These are phyloP conservation scores for Myotis daubentonii DNA, from an alignment of 2,797 vertebrate genomes.

Conservation along the genomic window DNA sequence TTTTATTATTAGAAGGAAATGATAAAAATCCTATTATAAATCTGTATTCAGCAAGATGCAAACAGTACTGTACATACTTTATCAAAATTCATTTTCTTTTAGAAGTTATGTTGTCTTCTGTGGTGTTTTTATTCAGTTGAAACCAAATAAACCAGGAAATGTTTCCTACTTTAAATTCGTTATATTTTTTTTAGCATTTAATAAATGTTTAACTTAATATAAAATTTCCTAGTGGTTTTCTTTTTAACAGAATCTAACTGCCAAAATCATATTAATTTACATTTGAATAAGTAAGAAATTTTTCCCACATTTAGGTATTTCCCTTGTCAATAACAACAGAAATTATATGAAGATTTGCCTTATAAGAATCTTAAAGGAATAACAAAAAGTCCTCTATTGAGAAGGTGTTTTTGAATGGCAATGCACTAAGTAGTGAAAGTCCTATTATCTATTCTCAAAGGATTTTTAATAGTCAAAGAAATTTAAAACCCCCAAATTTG, in stretches of 20 bases:
- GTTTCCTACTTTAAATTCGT: not conserved
- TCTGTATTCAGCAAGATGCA: not conserved
- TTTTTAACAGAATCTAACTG: not conserved
- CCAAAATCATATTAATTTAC: not conserved
- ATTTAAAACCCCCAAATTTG: not conserved
- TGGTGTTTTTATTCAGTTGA: not conserved
- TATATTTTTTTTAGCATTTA: not conserved
- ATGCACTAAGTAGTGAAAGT: not conserved
- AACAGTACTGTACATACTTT: not conserved
- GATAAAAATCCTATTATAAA: conserved; percentile 8
- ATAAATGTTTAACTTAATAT: conserved; percentile 1
- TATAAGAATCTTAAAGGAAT: not conserved
- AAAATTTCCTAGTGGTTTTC: not conserved
- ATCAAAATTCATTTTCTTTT: not conserved
- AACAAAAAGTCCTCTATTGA: not conserved
- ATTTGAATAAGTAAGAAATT: not conserved
- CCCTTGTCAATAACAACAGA: not conserved
- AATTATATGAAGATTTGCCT: not conserved
- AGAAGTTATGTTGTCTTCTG: not conserved
- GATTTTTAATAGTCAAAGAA: conserved; percentile 11
- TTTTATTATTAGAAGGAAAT: not conserved
- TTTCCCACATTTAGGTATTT: not conserved
- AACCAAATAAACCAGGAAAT: not conserved
- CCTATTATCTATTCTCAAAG: not conserved
- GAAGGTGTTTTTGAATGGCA: not conserved